A percentile compares a stretch with the other conserved stretches of the same genome.
phyloP scores from a whole-genome alignment of 2,888 invertebrate genomes.

The Oxyteleia sp. region DNA sequence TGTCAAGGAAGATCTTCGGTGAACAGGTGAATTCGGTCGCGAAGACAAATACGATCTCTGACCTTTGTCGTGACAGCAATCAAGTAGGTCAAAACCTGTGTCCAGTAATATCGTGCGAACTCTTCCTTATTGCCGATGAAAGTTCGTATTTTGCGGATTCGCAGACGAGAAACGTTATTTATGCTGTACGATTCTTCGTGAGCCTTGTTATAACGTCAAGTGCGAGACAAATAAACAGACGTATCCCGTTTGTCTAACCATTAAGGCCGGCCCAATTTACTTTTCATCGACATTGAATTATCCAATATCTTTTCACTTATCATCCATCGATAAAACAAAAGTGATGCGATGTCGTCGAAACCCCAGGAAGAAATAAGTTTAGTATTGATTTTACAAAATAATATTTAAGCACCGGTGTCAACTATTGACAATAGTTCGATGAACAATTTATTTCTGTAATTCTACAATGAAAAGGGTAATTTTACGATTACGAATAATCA shows the following conservation, averaged over 20 bases:
- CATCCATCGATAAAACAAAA: neutral
- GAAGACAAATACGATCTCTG: too few relatives aligned
- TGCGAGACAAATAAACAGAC: neutral
- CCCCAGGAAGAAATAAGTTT: too few relatives aligned
- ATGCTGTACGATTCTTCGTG: constrained; percentile 39
- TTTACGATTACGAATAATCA: too few relatives aligned
- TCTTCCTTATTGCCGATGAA: constrained; percentile 71
- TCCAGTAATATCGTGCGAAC: constrained; percentile 70
- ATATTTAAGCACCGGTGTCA: too few relatives aligned
- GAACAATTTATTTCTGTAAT: too few relatives aligned
- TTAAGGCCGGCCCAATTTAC: constrained; percentile 25
- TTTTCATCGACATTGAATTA: constrained; percentile 43
- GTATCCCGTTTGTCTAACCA: constrained; percentile 15
- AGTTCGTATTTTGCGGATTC: constrained; percentile 67
- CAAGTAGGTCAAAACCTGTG: constrained; percentile 83
- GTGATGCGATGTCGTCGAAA: too few relatives aligned
- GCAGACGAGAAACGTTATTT: constrained; percentile 64
- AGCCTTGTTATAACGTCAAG: constrained; percentile 18
- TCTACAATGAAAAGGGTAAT: too few relatives aligned
- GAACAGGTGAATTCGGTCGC: too few relatives aligned
- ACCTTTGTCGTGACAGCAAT: constrained; percentile 82
- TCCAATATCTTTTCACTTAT: constrained; percentile 34
- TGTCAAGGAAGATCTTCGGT: too few relatives aligned
- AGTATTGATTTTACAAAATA: too few relatives aligned
- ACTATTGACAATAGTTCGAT: too few relatives aligned